These are phyloP conservation scores for Lindbergichthys nudifrons DNA, from an alignment of 2,797 vertebrate species.

Conservation along the genomic window DNA sequence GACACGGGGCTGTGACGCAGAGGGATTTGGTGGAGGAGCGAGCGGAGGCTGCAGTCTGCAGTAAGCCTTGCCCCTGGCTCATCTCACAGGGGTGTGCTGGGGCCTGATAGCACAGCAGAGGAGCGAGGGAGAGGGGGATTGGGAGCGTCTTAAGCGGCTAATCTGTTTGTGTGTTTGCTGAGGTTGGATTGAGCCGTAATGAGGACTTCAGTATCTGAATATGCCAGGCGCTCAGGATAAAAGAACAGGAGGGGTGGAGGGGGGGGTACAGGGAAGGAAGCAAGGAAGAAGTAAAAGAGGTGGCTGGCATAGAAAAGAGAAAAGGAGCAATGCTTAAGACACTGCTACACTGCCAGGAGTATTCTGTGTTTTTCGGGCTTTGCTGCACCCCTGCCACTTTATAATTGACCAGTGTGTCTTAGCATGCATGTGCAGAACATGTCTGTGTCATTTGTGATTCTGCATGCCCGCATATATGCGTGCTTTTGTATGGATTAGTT, in stretches of 20 bases:
- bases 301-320: conserved; percentile 63
- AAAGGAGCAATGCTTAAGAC: conserved; percentile 60
- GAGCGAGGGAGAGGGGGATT: conserved; percentile 85
- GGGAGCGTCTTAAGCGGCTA: conserved; percentile 82
- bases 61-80: conserved; percentile 88
- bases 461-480: not conserved
- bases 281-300: conserved; percentile 73
- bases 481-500: conserved; percentile 12
- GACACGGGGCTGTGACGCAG: conserved; percentile 84
- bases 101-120: conserved; percentile 86
- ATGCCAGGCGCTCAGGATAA: conserved; percentile 88
- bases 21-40: conserved; percentile 81
- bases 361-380: conserved; percentile 44
- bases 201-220: conserved; percentile 91
- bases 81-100: conserved; percentile 87
- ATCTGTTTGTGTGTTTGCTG: conserved; percentile 91
- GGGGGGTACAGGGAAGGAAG: conserved; percentile 54
- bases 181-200: conserved; percentile 91
- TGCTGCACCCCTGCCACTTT: conserved; percentile 58
- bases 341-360: conserved; percentile 51
- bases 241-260: conserved; percentile 63
- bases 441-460: conserved; percentile 36
- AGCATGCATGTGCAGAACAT: conserved; percentile 36
- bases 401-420: conserved; percentile 47
- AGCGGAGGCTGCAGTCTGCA: conserved; percentile 80